Evolutionary conservation across 2,113 vertebrate species (phyloP), one percentile per base, ranked within the genome.

Genomic region (Gymnarchus niloticus): DNA sequence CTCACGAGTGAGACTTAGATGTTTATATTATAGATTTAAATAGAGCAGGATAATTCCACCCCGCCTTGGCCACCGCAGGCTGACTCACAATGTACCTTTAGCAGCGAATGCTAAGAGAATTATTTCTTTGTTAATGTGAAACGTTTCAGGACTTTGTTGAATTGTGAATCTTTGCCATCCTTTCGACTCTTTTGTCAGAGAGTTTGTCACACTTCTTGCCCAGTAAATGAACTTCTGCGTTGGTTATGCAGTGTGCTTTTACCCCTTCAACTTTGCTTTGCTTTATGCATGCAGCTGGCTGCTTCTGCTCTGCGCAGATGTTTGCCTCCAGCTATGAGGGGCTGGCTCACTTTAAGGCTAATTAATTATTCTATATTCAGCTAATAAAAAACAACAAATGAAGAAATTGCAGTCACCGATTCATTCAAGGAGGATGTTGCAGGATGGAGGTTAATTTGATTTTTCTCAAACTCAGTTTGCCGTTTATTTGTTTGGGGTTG

Each of bases 311-410:
- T 51, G 17, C 23, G 14, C 61, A 54, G 51, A 82, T 82, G 80
- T 82, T 82, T 54, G 44, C 46, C 77, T 82, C 80, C 49, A 54
- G 80, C 77, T 48, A 46, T 25, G 41, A 81, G 48, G 12, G 77
- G 77, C 8, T 49, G 77, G 44, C 10, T 48, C 46, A 48, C 41
- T 37, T 73, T 73, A 73, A 73, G 65, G 14, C 65, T 33, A 41
- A 73, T 73, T 73, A 80, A 33, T 52, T 52, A 56, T 83, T 83
- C 52, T 41, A 54, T 21, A 73, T 41, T 73, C 19, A 52, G 10
- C 56, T 54, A 83, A 81, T 54, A 14, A 83, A 56, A 56, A 56
- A 25, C 37, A 54, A 51, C 19, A 83, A 80, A 48, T 17, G 12
- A 33, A 37, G 28, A 2, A 41, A 52, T 81, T 9, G n/a, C 49